Conservation (phyloP, 2,113 vertebrate species). For the Xiphophorus couchianus region DNA sequence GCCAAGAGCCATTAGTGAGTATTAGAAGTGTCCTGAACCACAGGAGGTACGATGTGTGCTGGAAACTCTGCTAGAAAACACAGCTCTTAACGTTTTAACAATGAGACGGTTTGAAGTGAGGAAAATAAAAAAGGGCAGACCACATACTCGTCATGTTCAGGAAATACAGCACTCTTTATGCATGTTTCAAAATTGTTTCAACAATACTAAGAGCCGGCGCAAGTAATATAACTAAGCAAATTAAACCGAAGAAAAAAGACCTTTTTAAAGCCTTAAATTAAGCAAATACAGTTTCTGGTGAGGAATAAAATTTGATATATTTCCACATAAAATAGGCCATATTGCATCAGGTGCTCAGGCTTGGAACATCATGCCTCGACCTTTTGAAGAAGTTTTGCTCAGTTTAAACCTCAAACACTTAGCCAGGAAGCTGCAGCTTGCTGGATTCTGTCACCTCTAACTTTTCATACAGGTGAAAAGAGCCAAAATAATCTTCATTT, state of each 20-base stretch:
- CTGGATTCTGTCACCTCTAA: too few relatives aligned
- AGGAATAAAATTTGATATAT: neutral
- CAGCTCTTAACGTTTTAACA: constrained; percentile 2
- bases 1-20: constrained; percentile 66
- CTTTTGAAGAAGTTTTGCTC: too few relatives aligned
- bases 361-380: too few relatives aligned
- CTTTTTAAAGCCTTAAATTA: too few relatives aligned
- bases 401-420: too few relatives aligned
- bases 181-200: neutral
- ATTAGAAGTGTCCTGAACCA: constrained; percentile 40
- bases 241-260: neutral
- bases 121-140: constrained; percentile 15
- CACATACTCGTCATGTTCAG: neutral
- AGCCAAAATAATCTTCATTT: neutral
- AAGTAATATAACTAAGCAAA: neutral
- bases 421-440: too few relatives aligned
- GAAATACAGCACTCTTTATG: neutral
- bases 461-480: neutral
- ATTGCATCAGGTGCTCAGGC: too few relatives aligned
- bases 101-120: constrained; percentile 28
- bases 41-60: constrained; percentile 27
- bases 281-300: neutral
- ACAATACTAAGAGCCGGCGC: neutral
- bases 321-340: too few relatives aligned
- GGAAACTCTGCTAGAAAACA: constrained; percentile 21